These are phyloP conservation scores for Drosophila ogumai DNA, from an alignment of 1,140 invertebrate genomes.

Conservation along the genomic window DNA sequence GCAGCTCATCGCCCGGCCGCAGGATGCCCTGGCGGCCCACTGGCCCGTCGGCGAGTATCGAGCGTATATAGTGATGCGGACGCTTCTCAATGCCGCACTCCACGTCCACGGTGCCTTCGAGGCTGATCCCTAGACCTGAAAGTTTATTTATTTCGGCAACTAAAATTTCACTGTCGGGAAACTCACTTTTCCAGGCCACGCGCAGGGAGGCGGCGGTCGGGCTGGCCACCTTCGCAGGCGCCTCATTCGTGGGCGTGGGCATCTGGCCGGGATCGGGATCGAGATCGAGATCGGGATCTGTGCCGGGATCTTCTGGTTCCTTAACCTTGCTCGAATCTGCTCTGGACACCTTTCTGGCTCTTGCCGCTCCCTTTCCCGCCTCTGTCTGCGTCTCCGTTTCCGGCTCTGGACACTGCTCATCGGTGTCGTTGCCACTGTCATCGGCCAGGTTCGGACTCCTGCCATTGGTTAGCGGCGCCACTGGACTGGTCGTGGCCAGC, in stretches of 20 bases:
- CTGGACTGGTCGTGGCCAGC: slow-evolving; percentile 28
- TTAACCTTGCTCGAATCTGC: slow-evolving; percentile 13
- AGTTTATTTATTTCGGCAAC: slow-evolving; percentile 94
- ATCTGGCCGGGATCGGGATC: slow-evolving; percentile 12
- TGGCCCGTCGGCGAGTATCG: slow-evolving; percentile 94
- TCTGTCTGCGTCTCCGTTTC: slow-evolving; percentile 39
- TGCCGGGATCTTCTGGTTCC: slow-evolving; percentile 1
- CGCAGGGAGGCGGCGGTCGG: slow-evolving; percentile 75
- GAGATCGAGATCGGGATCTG: slow-evolving; percentile 7
- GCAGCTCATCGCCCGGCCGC: slow-evolving; percentile 94
- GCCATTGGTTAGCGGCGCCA: slow-evolving; percentile 39
- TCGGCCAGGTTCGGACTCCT: slow-evolving; percentile 42
- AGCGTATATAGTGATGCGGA: slow-evolving; percentile 94
- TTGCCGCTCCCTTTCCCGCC: slow-evolving; percentile 20
- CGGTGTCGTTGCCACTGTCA: slow-evolving; percentile 76
- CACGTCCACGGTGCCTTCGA: slow-evolving; percentile 96
- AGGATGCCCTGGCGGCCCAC: slow-evolving; percentile 93
- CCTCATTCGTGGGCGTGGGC: slow-evolving; percentile 64
- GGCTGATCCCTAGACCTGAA: slow-evolving; percentile 94
- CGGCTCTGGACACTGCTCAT: slow-evolving; percentile 74
- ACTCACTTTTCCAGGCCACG: slow-evolving; percentile 89
- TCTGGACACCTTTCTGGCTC: slow-evolving; percentile 11
- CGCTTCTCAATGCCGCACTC: slow-evolving; percentile 93
- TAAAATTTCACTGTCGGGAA: slow-evolving; percentile 90
- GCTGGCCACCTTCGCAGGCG: slow-evolving; percentile 47